phyloP scores from a whole-genome alignment of 2,888 invertebrate genomes.

The Cataglyphis albicans region DNA sequence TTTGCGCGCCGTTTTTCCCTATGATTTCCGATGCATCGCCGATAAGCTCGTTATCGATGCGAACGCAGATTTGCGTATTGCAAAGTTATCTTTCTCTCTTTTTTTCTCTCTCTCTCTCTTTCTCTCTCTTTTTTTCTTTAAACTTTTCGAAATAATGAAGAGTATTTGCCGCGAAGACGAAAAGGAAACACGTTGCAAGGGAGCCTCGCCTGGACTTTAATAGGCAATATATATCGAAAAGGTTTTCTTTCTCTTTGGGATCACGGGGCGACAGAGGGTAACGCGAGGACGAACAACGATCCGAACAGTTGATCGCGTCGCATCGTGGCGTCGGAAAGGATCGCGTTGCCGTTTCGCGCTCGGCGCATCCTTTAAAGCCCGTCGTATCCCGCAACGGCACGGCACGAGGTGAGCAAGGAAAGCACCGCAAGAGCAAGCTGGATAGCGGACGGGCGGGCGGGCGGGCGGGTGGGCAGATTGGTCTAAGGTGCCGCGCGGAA shows the following conservation, averaged over 20 bases:
- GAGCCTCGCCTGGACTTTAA: conserved; percentile 69
- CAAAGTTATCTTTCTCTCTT: neutral
- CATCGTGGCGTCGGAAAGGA: conserved; percentile 46
- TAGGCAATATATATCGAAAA: conserved; percentile 74
- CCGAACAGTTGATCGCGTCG: conserved; percentile 55
- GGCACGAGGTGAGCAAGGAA: conserved; percentile 41
- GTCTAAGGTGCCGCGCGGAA: conserved; percentile 69
- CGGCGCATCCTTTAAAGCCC: conserved; percentile 73
- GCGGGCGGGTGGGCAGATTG: neutral
- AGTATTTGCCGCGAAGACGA: neutral
- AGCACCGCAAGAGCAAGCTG: neutral
- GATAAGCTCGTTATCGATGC: conserved; percentile 51
- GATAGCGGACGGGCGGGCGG: neutral
- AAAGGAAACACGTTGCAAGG: conserved; percentile 44
- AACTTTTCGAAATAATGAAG: conserved; percentile 26
- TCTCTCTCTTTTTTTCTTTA: neutral
- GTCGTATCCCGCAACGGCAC: conserved; percentile 68
- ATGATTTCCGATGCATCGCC: conserved; percentile 42
- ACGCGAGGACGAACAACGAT: conserved; percentile 65
- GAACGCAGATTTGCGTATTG: conserved; percentile 45
- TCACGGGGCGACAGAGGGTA: conserved; percentile 63
- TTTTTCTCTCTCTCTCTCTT: neutral
- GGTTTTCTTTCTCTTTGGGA: conserved; percentile 73
- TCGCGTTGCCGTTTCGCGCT: conserved; percentile 68
- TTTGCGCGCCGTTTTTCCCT: conserved; percentile 40